Percentiles rank a stretch among this genome's conserved stretches.
These are phyloP conservation scores for Antedon mediterranea DNA, from an alignment of 53 echinoderm and acorn worm species.

Conservation along the genomic window DNA sequence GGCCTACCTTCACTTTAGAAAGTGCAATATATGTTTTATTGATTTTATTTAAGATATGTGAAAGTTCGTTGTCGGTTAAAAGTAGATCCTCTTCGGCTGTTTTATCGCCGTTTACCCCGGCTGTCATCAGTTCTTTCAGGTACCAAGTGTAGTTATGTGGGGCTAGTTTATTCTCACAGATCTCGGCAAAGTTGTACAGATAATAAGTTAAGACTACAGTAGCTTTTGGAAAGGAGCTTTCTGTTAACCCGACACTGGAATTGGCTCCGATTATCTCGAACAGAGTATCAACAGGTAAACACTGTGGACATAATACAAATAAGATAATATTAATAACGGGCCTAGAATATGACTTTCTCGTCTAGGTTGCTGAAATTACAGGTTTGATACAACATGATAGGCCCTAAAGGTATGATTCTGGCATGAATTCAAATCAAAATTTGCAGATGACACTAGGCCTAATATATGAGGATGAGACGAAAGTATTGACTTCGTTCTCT, in stretches of 20 bases:
- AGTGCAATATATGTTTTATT: background rate
- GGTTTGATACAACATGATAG: too few species aligned
- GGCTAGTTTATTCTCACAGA: background rate
- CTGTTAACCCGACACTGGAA: background rate
- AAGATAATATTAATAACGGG: too few species aligned
- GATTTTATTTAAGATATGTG: background rate
- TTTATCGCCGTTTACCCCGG: background rate
- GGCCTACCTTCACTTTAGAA: background rate
- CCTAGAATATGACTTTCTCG: too few species aligned
- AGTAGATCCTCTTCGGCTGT: background rate
- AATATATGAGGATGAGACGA: too few species aligned
- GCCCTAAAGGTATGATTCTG: too few species aligned
- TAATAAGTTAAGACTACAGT: background rate
- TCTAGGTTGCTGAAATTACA: too few species aligned
- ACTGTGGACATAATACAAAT: too few species aligned
- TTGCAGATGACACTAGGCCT: too few species aligned
- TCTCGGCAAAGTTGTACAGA: background rate
- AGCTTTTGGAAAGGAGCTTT: background rate
- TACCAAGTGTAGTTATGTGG: background rate
- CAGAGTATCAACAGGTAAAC: background rate
- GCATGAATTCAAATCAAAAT: too few species aligned
- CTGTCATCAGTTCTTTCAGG: background rate
- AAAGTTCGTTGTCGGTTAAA: background rate
- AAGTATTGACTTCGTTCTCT: too few species aligned
- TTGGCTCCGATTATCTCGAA: background rate